Percentiles rank a stretch among this genome's conserved stretches.
Evolutionary conservation across 2,797 vertebrate species (phyloP).

Genomic region (Salmo trutta): DNA sequence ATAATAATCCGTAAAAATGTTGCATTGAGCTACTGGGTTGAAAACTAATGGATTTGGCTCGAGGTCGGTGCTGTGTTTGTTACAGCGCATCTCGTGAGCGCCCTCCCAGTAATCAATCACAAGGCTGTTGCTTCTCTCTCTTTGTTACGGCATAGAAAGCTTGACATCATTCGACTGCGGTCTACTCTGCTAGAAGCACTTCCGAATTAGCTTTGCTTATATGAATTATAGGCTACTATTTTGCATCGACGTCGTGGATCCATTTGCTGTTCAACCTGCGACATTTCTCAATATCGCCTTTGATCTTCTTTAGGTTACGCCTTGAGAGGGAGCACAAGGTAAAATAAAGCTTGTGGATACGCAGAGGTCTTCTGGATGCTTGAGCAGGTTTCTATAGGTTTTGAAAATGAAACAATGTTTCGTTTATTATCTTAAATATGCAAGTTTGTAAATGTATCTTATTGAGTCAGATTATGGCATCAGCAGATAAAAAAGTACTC

Average conservation of each 20-base stretch:
- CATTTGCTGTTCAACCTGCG: neutral
- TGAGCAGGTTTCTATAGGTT: neutral
- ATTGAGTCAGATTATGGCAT: neutral
- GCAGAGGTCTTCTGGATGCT: neutral
- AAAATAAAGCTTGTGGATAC: neutral
- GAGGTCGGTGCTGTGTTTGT: slow-evolving; percentile 1
- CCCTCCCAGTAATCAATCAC: slow-evolving; percentile 5
- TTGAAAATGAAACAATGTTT: neutral
- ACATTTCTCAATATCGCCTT: neutral
- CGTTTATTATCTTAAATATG: neutral
- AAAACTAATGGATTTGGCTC: neutral
- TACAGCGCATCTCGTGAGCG: neutral
- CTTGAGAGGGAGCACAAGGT: slow-evolving; percentile 8
- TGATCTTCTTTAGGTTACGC: neutral
- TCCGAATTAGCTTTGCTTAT: neutral
- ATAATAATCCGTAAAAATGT: neutral
- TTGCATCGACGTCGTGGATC: neutral
- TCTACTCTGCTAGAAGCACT: neutral
- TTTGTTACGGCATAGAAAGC: neutral
- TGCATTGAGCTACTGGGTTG: neutral
- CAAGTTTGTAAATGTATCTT: neutral
- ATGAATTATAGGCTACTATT: neutral
- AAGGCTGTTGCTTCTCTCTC: slow-evolving; percentile 1
- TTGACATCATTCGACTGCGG: neutral
- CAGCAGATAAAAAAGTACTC: too few species aligned